Percentiles rank a stretch among this genome's conserved stretches.
These are phyloP conservation scores for Tyto alba DNA, from an alignment of 2,113 vertebrate species.

Conservation along the genomic window DNA sequence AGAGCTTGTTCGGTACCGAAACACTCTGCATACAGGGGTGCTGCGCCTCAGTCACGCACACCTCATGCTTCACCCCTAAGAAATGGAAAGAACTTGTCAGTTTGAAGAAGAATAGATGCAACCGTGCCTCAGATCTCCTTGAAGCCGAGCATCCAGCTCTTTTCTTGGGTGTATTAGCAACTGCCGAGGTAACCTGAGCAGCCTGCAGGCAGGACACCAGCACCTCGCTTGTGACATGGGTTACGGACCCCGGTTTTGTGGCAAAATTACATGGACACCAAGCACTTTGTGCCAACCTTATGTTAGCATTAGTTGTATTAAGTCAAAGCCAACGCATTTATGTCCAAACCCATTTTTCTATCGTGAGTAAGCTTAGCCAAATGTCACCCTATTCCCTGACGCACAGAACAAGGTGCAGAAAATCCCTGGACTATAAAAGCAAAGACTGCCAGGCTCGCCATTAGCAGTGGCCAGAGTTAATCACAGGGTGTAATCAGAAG, in stretches of 20 bases:
- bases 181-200: fast-evolving
- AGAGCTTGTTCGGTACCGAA: not conserved
- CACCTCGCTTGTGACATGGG: fast-evolving
- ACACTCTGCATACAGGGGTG: no score
- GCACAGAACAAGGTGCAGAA: not conserved
- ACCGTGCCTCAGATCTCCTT: fast-evolving
- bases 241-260: fast-evolving
- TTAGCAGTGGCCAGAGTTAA: not conserved
- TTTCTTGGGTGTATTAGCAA: not conserved
- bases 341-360: fast-evolving
- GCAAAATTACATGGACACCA: not conserved
- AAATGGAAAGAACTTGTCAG: not conserved
- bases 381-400: fast-evolving
- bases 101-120: not conserved
- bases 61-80: not conserved
- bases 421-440: fast-evolving
- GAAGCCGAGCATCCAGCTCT: not conserved
- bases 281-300: not conserved
- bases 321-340: not conserved
- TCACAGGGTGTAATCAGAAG: not conserved
- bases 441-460: not conserved
- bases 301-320: not conserved
- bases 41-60: not conserved
- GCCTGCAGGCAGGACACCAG: not conserved
- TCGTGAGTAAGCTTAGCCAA: not conserved